phyloP scores from a whole-genome alignment of 2,113 vertebrate species.

The Ictidomys tridecemlineatus region DNA sequence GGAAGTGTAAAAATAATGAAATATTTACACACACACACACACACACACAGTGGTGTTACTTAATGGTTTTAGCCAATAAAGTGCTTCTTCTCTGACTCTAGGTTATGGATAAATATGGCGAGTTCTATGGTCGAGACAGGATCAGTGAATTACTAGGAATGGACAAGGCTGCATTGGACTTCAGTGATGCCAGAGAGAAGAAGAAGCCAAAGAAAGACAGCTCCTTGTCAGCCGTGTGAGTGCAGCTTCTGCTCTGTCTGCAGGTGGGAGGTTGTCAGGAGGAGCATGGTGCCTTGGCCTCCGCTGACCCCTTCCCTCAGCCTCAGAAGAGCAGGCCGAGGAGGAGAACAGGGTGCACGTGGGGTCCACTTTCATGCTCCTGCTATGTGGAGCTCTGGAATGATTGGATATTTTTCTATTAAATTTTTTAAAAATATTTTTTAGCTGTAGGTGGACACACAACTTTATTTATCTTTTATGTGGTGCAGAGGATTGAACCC shows the following conservation, averaged over 20 bases:
- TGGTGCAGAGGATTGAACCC: too few relatives aligned
- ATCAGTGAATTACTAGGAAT: conserved; percentile 97
- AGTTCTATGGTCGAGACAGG: conserved; percentile 97
- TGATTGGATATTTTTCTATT: neutral
- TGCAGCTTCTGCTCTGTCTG: conserved; percentile 6
- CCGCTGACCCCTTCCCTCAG: neutral
- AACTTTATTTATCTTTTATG: too few relatives aligned
- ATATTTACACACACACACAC: neutral
- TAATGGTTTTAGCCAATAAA: neutral
- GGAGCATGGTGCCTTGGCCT: neutral
- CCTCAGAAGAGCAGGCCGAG: neutral
- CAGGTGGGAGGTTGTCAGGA: neutral
- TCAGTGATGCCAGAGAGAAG: conserved; percentile 96
- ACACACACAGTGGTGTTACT: neutral
- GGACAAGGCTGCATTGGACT: conserved; percentile 98
- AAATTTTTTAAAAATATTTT: too few relatives aligned
- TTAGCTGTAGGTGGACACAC: too few relatives aligned
- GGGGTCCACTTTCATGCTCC: neutral
- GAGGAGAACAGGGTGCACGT: neutral
- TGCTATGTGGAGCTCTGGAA: neutral
- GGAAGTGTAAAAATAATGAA: neutral
- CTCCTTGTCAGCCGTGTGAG: conserved; percentile 96
- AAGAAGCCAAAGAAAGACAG: conserved; percentile 97
- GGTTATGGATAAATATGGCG: conserved; percentile 99
- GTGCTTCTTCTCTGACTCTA: conserved; percentile 70